Evolutionary conservation across 2,797 vertebrate species (phyloP).

Genomic region (Cyclura pinguis): DNA sequence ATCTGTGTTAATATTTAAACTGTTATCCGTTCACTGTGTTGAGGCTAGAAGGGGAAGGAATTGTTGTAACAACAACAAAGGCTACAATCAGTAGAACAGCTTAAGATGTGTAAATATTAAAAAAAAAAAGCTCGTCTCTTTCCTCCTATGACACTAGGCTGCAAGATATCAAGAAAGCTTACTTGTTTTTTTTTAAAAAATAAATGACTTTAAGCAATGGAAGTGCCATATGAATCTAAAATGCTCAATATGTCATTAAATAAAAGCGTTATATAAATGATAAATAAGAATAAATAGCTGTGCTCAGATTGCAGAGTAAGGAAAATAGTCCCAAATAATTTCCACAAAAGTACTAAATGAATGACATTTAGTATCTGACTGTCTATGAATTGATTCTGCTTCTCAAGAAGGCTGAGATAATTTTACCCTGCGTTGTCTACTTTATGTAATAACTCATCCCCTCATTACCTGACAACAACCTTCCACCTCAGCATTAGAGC

Average conservation of each 20-base stretch:
- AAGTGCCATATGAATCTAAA: background rate
- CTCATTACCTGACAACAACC: constrained; percentile 37
- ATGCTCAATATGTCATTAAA: background rate
- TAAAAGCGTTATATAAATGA: background rate
- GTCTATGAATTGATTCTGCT: background rate
- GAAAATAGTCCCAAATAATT: background rate
- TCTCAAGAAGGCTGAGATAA: background rate
- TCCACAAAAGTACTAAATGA: background rate
- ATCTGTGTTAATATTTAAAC: background rate
- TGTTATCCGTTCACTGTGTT: background rate
- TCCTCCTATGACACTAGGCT: background rate
- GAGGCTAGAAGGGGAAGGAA: too few relatives aligned
- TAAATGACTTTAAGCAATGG: background rate
- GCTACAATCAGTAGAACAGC: background rate
- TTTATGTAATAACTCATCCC: constrained; percentile 11
- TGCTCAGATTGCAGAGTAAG: background rate
- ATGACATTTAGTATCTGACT: background rate
- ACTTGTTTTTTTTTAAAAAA: too few relatives aligned
- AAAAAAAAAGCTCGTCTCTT: background rate
- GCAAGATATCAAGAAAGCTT: background rate
- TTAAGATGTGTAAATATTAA: background rate
- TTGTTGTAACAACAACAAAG: background rate
- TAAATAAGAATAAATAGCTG: background rate
- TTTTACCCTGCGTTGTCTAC: background rate
- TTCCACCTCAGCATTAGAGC: constrained; percentile 42